Base-by-base conservation (phyloP, 2,888 invertebrate genomes). In the Lithophane leautieri region DNA sequence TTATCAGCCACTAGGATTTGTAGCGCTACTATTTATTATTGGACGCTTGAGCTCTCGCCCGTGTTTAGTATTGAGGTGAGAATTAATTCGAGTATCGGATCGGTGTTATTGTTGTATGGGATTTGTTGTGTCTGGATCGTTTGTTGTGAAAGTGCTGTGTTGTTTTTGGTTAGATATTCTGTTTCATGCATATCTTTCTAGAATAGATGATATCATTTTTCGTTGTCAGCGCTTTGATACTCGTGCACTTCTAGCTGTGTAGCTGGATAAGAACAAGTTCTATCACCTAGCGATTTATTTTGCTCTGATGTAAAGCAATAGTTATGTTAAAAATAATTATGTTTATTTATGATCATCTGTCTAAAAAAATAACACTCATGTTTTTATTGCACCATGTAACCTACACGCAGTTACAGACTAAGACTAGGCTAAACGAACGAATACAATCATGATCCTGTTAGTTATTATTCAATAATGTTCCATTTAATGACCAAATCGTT, bases 1-100 rank as follows among this genome's bases (percentile, higher is more conserved):
- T 80, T 70, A 82, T 69, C 83, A 85, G 83, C 70, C 74, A 40
- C 67, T 60, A 72, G 83, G 83, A 86, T 86, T 76, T 83, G 73
- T 60, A 70, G 62, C 50, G 62, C 61, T n/a, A n/a, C 75, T 82
- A 84, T 86, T 86, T 82, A 84, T 86, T 86, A 83, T 79, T 73
- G 79, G 79, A 76, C 40, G 70, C 58, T 75, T 42, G 70, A 68
- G 81, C 70, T 76, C 72, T 77, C 40, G 56, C 19, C 60, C 61
- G 71, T 52, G 66, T 72, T 71, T 54, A 66, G 73, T 72, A 52
- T 62, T 63, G 68, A 74, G 82, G 71, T 76, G 71, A 68, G 67
- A 74, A 82, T 72, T 73, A 68, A 70, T 78, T 78, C 47, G 4
- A 69, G 69, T 62, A 60, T 50, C 40, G 52, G 60, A 54, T 73